These are phyloP conservation scores for Axinella damicornis DNA, from an alignment of 37 sponge, comb jelly and placozoan genomes.

Conservation along the genomic window DNA sequence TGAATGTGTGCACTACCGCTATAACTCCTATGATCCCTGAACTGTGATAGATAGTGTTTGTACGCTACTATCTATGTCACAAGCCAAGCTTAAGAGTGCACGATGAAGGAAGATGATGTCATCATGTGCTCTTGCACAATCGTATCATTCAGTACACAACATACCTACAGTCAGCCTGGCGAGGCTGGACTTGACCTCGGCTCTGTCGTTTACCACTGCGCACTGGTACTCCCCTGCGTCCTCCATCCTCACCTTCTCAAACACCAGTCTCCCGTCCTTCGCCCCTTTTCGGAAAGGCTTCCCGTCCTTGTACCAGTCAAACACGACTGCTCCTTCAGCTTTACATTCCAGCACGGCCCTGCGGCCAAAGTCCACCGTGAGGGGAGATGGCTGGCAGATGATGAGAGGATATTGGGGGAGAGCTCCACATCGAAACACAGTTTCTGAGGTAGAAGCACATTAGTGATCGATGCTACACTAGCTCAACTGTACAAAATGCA, in stretches of 20 bases:
- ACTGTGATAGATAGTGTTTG: no score
- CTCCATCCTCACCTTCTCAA: background rate
- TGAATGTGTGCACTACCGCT: no score
- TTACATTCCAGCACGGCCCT: background rate
- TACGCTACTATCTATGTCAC: no score
- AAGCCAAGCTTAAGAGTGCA: no score
- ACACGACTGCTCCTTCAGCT: slow-evolving; percentile 6
- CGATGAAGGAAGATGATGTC: no score
- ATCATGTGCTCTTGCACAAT: no score
- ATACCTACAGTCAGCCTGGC: slow-evolving; percentile 17
- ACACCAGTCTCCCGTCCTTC: background rate
- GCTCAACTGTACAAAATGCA: no score
- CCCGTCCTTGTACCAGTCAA: slow-evolving; percentile 43
- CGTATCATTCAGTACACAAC: no score
- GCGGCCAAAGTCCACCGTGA: background rate
- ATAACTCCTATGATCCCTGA: no score
- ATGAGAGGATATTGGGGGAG: slow-evolving; percentile 21
- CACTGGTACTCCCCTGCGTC: slow-evolving; percentile 33
- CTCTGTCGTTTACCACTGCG: background rate
- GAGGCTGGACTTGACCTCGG: background rate
- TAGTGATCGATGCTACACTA: no score
- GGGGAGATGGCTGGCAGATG: background rate
- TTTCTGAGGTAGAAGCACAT: no score
- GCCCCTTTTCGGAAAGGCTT: background rate
- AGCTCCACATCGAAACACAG: background rate